Evolutionary conservation across 2,113 vertebrate genomes (phyloP), one percentile per base, ranked within the genome.

Genomic region (Chitala chitala): DNA sequence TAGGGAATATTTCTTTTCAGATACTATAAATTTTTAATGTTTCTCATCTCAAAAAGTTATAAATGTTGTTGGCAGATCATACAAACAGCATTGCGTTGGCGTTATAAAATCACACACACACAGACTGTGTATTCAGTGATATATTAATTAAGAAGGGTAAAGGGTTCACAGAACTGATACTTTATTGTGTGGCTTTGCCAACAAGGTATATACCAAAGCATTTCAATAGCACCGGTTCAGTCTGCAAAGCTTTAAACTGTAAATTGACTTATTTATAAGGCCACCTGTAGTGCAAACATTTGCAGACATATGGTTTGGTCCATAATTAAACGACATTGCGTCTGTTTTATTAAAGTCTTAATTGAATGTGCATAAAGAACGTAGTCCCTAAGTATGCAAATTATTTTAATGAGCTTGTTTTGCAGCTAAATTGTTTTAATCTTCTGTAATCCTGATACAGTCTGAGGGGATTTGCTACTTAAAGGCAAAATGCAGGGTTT

Each of bases 371-470:
- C 68, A 48, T 46, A 26, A 9, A 55, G 50, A 75, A 13, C n/a
- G 50, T 15, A 13, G 17, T 29, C 22, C 24, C 33, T 59, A 61
- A 33, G 66, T 70, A 48, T 76, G 68, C 42, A 70, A 76, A 71
- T 76, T 63, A 76, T 76, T 76, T 70, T 70, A 63, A 63, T 71
- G 24, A 51, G 38, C 74, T 53, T 76, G 54, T 71, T 76, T 76
- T 50, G 54, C 22, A n/a, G 44, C 1, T 71, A 59, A 63, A 55
- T 36, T 38, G 68, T 12, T 76, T 54, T 54, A 61, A 61, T 71
- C 26, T 71, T n/a, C 26, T 26, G 17, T 76, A 71, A 71, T 76
- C 44, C 44, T 36, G 13, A 55, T 69, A 48, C 7, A 44, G 63
- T 66, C 38, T 20, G 50, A 55, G 31, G 51, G 73, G 29, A 68